phyloP scores from a whole-genome alignment of 2,797 vertebrate genomes.

The Hozukius guyotensis region DNA sequence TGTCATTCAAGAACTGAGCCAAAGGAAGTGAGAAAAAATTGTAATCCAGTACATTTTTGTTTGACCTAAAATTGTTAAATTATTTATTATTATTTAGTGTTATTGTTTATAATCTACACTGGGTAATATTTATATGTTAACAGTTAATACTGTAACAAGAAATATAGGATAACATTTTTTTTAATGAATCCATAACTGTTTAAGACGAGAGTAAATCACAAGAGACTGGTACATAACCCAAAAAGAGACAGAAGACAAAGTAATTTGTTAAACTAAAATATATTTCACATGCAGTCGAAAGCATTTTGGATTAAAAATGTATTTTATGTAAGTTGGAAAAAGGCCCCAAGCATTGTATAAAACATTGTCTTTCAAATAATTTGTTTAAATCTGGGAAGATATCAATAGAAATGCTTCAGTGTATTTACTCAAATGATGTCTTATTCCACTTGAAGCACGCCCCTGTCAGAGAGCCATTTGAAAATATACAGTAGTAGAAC shows the following conservation, averaged over 20 bases:
- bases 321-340: not conserved
- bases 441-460: not conserved
- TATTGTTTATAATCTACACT: not conserved
- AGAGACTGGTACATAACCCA: not conserved
- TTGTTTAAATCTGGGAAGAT: not conserved
- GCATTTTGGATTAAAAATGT: not conserved
- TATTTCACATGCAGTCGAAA: not conserved
- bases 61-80: not conserved
- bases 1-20: too few relatives aligned
- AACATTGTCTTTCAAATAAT: not conserved
- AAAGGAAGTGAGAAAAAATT: too few relatives aligned
- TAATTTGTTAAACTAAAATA: not conserved
- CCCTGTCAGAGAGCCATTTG: not conserved
- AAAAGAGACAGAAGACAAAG: not conserved
- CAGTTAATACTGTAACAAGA: not conserved
- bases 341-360: not conserved
- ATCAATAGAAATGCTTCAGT: not conserved
- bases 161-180: not conserved
- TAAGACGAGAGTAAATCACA: not conserved
- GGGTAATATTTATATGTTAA: not conserved
- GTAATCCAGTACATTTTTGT: not conserved
- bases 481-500: not conserved
- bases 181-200: not conserved
- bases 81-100: not conserved
- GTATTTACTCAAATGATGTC: not conserved